Base-by-base conservation (phyloP, 1,140 invertebrate species). In the Batillaria attramentaria region DNA sequence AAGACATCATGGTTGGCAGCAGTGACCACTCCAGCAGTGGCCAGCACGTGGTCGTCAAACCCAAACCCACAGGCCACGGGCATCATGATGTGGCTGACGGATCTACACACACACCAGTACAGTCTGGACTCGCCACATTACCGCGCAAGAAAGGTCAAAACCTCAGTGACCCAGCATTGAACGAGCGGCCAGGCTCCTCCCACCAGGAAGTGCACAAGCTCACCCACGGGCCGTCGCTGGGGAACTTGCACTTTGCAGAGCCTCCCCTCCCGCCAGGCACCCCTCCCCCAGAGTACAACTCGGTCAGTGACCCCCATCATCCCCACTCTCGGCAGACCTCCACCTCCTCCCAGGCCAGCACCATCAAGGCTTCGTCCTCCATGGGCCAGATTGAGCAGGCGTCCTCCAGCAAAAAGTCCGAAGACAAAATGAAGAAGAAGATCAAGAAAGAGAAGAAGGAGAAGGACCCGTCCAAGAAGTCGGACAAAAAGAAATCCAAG, bases 101-200 rank as follows among this genome's bases (percentile, higher is more conserved):
- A 65, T 69, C 81, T 5, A 46, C 81, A 24, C 87, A 89, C 75
- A 84, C 85, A 10, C 83, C 88, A 39, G 86, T 89, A 5, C 86
- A 88, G 72, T 87, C 86, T 42, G 88, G 88, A 35, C 75, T 89
- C 24, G 88, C 88, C 33, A 89, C 88, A 31, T 82, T 89, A 50
- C 88, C 88, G 39, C 79, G 88, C 50, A 85, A 86, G 18, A 88
- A 87, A 75, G 86, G 77, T 2, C 43, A 69, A 10, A 72, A 39
- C 24, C n/a, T n/a, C n/a, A 35, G 13, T 43, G 65, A 54, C n/a
- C 13, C 28, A 24, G 76, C 10, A 0, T 46, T 54, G 31, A 3
- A 43, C 5, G 31, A 62, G 33, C 43, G 66, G 31, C 31, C 62
- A 18, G 6, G 41, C 20, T 57, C 77, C 20, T 33, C 66, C 20